Percentiles rank a stretch among this genome's conserved stretches.
phyloP scores from a whole-genome alignment of 1,140 invertebrate species.

The Lasioglossum baleicum region DNA sequence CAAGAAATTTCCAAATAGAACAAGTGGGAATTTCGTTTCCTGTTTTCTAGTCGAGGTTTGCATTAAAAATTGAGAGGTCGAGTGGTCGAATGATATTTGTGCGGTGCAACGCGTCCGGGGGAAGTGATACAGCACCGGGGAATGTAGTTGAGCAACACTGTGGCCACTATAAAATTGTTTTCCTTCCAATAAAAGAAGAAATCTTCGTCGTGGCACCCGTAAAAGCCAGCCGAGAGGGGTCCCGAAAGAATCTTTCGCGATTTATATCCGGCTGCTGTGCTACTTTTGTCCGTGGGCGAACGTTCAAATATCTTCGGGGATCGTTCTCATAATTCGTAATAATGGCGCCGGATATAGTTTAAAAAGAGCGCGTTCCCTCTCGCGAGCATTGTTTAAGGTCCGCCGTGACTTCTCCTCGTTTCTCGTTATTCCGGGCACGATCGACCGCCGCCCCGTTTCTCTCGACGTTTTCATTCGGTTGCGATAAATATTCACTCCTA shows the following conservation, averaged over 20 bases:
- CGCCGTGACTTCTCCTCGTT: neutral
- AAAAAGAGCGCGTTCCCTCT: constrained; percentile 24
- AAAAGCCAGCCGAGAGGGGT: constrained; percentile 39
- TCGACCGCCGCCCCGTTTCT: neutral
- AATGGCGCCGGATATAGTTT: constrained; percentile 39
- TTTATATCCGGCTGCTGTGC: constrained; percentile 45
- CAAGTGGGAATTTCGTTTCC: too few relatives aligned
- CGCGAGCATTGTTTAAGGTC: constrained; percentile 28
- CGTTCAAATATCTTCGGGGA: constrained; percentile 46
- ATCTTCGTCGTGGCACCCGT: constrained; percentile 42
- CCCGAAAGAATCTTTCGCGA: constrained; percentile 42
- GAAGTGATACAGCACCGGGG: neutral
- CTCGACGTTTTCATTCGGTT: neutral
- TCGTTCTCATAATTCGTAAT: constrained; percentile 42
- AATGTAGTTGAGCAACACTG: constrained; percentile 32
- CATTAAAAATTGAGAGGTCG: too few relatives aligned
- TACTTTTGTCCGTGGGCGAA: constrained; percentile 34
- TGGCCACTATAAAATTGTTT: constrained; percentile 45
- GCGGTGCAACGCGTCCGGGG: neutral
- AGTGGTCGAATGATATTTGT: neutral
- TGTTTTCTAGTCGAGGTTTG: too few relatives aligned
- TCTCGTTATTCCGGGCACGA: neutral
- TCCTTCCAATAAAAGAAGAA: constrained; percentile 45
- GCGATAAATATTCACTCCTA: neutral
- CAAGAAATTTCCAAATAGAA: too few relatives aligned